Percentiles rank a stretch among this genome's conserved stretches.
Conservation (phyloP, 2,113 vertebrate species). For the Leucopternis melanops region DNA sequence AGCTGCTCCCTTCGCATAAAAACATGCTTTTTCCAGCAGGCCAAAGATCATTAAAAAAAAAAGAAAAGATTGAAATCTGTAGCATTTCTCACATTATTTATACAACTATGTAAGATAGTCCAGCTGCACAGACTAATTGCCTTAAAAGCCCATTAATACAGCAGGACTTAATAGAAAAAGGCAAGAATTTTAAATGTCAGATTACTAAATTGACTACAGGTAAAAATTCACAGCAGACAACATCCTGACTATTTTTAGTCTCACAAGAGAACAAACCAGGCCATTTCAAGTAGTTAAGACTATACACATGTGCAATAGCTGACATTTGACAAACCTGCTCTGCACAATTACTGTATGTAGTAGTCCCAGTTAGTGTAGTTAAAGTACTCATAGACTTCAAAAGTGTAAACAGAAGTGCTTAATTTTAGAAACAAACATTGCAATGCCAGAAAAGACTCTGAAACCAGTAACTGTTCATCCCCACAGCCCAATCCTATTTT, state of each 20-base stretch:
- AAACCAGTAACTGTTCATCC: neutral
- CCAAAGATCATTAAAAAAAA: neutral
- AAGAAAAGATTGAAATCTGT: neutral
- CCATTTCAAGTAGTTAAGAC: neutral
- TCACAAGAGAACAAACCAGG: neutral
- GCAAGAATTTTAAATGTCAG: neutral
- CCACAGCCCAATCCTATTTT: neutral
- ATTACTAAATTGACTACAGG: neutral
- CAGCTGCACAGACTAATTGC: neutral
- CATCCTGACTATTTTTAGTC: neutral
- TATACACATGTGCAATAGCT: neutral
- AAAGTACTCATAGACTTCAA: neutral
- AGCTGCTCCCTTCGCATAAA: neutral
- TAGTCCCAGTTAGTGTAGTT: neutral
- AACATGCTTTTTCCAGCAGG: neutral
- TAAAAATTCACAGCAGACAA: neutral
- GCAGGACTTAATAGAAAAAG: neutral
- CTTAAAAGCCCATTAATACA: constrained; percentile 33
- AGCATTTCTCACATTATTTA: neutral
- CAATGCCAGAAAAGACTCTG: neutral
- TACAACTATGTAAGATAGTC: neutral
- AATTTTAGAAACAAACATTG: neutral
- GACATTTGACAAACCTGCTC: neutral
- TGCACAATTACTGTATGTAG: neutral
- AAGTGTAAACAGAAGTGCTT: neutral